Evolutionary conservation across 2,888 invertebrate genomes (phyloP).

Genomic region (Xanthia togata): DNA sequence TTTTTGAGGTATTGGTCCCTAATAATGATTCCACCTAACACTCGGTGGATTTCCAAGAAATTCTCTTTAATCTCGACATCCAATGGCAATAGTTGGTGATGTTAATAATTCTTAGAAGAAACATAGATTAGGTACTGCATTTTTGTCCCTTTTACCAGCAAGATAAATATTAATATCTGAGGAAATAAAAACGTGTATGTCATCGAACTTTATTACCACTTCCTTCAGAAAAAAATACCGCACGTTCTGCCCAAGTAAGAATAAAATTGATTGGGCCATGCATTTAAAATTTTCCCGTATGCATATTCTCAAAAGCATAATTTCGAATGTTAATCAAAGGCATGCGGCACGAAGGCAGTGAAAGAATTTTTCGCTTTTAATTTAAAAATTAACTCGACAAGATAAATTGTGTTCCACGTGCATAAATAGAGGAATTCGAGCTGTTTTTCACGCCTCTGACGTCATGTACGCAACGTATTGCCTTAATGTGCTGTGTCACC

Average conservation of each 20-base stretch:
- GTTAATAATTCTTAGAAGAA: neutral
- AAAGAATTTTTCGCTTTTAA: slow-evolving; percentile 44
- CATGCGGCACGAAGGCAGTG: no score
- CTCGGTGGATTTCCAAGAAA: neutral
- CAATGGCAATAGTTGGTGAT: neutral
- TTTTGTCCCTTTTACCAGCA: neutral
- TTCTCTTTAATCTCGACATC: neutral
- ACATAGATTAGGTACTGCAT: neutral
- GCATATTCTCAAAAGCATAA: slow-evolving; percentile 42
- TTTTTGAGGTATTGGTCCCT: no score
- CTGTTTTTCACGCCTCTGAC: slow-evolving; percentile 61
- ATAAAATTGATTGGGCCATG: slow-evolving; percentile 47
- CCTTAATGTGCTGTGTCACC: slow-evolving; percentile 64
- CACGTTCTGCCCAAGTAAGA: neutral
- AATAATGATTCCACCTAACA: no score
- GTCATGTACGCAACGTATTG: slow-evolving; percentile 63
- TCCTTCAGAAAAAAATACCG: neutral
- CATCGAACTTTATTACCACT: no score
- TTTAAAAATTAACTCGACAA: slow-evolving; percentile 59
- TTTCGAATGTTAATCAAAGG: slow-evolving; percentile 34
- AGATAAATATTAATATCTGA: neutral
- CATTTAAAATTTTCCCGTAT: slow-evolving; percentile 21
- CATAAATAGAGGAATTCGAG: slow-evolving; percentile 57
- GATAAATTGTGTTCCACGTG: slow-evolving; percentile 61
- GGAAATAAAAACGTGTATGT: neutral